Evolutionary conservation across 2,888 invertebrate species (phyloP).

Genomic region (Muscina levida): DNA sequence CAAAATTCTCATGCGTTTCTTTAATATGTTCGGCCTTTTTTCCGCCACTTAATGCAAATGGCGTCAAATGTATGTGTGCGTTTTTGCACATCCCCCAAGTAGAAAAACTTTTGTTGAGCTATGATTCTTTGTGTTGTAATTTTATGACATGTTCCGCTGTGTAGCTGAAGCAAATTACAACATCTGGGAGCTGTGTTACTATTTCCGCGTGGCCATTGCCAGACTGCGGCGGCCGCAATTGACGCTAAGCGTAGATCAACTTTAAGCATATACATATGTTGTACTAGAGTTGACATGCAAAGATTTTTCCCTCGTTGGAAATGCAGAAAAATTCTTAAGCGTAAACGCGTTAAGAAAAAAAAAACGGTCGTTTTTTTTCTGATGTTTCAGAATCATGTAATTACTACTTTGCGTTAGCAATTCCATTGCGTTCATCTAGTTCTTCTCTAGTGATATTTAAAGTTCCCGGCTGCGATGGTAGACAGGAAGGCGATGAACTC

Average conservation of each 20-base stretch:
- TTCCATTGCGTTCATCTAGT: constrained; percentile 10
- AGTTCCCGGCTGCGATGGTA: not conserved
- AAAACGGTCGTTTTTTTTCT: constrained; percentile 43
- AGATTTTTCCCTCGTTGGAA: constrained; percentile 45
- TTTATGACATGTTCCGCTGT: constrained; percentile 58
- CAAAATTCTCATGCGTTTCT: constrained; percentile 63
- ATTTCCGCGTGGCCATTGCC: constrained; percentile 37
- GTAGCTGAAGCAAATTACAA: constrained; percentile 38
- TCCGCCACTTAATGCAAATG: constrained; percentile 53
- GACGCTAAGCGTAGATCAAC: not conserved
- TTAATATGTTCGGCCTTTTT: constrained; percentile 30
- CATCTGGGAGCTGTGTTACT: constrained; percentile 54
- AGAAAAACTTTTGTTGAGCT: not conserved
- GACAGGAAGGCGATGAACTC: not conserved
- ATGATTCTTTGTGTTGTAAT: constrained; percentile 1
- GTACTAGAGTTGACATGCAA: constrained; percentile 59
- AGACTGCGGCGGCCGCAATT: constrained; percentile 30
- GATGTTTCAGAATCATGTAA: constrained; percentile 52
- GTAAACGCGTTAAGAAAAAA: constrained; percentile 47
- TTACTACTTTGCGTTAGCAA: constrained; percentile 54
- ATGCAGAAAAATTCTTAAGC: not conserved
- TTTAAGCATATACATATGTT: constrained; percentile 10
- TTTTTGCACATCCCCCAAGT: not conserved
- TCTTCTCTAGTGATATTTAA: not conserved
- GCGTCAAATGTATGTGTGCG: constrained; percentile 19